A percentile compares a stretch with the other conserved stretches of the same genome.
These are phyloP conservation scores for Drosophila diplacantha DNA, from an alignment of 2,888 invertebrate species.

Conservation along the genomic window DNA sequence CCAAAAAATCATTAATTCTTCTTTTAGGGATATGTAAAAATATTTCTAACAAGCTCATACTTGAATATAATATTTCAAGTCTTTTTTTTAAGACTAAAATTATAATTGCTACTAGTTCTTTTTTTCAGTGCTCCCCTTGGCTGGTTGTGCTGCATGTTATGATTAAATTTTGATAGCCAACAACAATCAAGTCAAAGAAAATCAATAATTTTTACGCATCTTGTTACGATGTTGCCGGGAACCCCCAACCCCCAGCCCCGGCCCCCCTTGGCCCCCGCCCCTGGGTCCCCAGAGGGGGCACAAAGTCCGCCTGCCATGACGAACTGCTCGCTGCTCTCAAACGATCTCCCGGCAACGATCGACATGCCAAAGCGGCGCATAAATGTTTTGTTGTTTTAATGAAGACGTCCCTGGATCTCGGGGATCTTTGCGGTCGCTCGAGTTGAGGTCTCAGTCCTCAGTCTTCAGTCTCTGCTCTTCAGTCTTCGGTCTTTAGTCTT, in stretches of 20 bases:
- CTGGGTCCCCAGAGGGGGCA: not conserved
- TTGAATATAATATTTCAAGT: no score
- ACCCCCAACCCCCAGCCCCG: not conserved
- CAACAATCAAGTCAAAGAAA: constrained; percentile 73
- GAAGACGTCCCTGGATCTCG: constrained; percentile 63
- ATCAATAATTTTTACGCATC: constrained; percentile 76
- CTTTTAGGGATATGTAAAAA: not conserved
- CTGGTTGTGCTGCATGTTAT: constrained; percentile 63
- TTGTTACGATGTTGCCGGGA: constrained; percentile 64
- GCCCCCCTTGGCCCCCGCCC: not conserved
- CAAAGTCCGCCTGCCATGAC: constrained; percentile 48
- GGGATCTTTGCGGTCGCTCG: constrained; percentile 16
- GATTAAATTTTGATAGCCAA: constrained; percentile 74
- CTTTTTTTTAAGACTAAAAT: not conserved
- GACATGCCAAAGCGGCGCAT: constrained; percentile 71
- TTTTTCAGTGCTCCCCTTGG: constrained; percentile 4
- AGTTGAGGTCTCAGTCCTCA: constrained; percentile 1
- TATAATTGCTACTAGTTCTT: not conserved
- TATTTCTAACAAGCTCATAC: not conserved
- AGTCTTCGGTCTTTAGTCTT: constrained; percentile 12
- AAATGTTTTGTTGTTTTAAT: constrained; percentile 76
- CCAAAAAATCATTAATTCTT: not conserved
- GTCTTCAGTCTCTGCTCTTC: constrained; percentile 3
- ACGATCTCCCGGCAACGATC: constrained; percentile 54
- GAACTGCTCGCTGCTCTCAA: constrained; percentile 54